Conservation (phyloP, 2,888 invertebrate species). For the Troglohyphantes excavatus region DNA sequence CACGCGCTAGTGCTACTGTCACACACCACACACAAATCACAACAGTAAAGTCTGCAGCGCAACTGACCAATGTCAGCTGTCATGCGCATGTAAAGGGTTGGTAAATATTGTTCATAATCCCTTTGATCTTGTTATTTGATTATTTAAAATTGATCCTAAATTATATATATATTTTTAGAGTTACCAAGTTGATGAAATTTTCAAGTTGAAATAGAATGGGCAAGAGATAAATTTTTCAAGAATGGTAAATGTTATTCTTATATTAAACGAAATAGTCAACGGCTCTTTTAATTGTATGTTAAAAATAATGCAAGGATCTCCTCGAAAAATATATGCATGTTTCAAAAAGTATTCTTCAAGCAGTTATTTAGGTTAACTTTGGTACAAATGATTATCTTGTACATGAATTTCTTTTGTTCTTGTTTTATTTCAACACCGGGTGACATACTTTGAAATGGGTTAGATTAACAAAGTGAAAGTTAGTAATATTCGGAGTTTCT, state of each 20-base stretch:
- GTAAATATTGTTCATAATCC: not conserved
- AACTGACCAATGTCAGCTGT: not conserved
- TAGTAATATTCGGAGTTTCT: too few relatives aligned
- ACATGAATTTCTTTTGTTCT: too few relatives aligned
- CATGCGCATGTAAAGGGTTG: slow-evolving; percentile 1
- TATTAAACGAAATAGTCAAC: not conserved
- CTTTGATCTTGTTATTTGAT: not conserved
- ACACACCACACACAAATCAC: not conserved
- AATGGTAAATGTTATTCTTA: not conserved
- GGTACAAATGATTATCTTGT: too few relatives aligned
- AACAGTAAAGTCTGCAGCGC: not conserved
- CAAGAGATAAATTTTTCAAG: not conserved
- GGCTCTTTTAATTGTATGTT: not conserved
- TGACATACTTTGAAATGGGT: too few relatives aligned
- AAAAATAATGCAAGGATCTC: not conserved
- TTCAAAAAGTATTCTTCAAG: too few relatives aligned
- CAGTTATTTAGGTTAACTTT: too few relatives aligned
- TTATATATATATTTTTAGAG: not conserved
- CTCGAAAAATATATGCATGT: too few relatives aligned
- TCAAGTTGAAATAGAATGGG: not conserved
- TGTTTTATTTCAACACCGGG: too few relatives aligned
- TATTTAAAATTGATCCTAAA: not conserved
- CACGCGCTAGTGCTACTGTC: not conserved
- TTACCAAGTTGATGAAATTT: too few relatives aligned
- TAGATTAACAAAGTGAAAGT: too few relatives aligned